Percentiles rank a stretch among this genome's conserved stretches.
phyloP scores from a whole-genome alignment of 30 jellyfish, hydroid and myxozoan genomes.

The Aurelia aurita complex sp. Pacific region DNA sequence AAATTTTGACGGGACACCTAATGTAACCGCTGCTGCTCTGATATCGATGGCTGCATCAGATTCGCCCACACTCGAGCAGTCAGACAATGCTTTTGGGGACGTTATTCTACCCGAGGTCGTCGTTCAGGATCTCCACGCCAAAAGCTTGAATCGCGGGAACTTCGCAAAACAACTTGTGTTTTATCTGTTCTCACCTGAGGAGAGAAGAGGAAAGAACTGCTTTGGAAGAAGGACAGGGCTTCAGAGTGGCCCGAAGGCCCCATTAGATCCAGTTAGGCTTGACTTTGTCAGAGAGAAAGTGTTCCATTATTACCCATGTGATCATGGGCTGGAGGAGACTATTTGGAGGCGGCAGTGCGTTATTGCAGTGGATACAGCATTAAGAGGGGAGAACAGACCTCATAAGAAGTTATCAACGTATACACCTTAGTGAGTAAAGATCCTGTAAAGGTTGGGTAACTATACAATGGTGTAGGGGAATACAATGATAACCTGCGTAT shows the following conservation, averaged over 20 bases:
- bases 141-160: constrained; percentile 92
- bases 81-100: background rate
- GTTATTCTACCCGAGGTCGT: constrained; percentile 49
- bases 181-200: constrained; percentile 69
- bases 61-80: background rate
- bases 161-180: constrained; percentile 89
- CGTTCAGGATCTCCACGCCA: constrained; percentile 47
- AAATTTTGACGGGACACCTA: background rate
- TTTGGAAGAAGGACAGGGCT: constrained; percentile 89
- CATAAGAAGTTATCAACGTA: background rate
- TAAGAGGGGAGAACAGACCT: constrained; percentile 88
- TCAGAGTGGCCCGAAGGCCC: constrained; percentile 81
- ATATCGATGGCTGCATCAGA: background rate
- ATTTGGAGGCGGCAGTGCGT: constrained; percentile 96
- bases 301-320: constrained; percentile 83
- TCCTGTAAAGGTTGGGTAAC: too few relatives aligned
- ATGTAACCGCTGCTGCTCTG: background rate
- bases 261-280: constrained; percentile 74
- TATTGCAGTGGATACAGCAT: constrained; percentile 94
- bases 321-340: constrained; percentile 68
- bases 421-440: too few relatives aligned
- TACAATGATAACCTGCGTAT: too few relatives aligned
- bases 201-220: constrained; percentile 85
- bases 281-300: constrained; percentile 69
- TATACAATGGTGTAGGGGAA: too few relatives aligned